Evolutionary conservation across 2,888 invertebrate species (phyloP).

Genomic region (Protophormia terraenovae): DNA sequence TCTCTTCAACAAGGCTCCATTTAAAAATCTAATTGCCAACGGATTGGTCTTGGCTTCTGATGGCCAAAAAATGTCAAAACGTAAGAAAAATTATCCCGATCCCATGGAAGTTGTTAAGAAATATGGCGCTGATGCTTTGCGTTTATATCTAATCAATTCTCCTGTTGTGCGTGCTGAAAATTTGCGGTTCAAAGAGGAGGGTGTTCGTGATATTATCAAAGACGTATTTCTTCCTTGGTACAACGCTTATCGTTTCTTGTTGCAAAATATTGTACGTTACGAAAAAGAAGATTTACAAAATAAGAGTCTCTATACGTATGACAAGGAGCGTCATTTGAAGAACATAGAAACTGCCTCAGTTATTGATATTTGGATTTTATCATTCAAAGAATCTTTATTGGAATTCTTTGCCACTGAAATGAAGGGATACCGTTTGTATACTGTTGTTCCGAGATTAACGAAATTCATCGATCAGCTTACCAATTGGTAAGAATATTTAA

Average conservation of each 20-base stretch:
- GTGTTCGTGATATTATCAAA: conserved; percentile 96
- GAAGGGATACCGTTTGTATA: conserved; percentile 96
- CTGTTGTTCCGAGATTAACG: conserved; percentile 95
- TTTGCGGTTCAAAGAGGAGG: conserved; percentile 97
- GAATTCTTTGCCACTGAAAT: conserved; percentile 95
- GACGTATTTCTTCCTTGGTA: conserved; percentile 99
- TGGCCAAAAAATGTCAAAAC: conserved; percentile 99
- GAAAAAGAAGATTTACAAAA: conserved; percentile 84
- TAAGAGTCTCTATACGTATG: conserved; percentile 83
- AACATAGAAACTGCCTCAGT: conserved; percentile 82
- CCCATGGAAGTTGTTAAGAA: conserved; percentile 94
- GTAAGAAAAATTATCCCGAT: conserved; percentile 99
- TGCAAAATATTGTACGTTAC: conserved; percentile 94
- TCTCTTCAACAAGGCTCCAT: conserved; percentile 97
- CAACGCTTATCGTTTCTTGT: conserved; percentile 94
- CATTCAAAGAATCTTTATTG: conserved; percentile 96
- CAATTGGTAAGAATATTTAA: conserved; percentile 86
- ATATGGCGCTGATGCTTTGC: conserved; percentile 97
- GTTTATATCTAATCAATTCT: conserved; percentile 97
- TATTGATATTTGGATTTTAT: conserved; percentile 98
- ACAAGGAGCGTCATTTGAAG: conserved; percentile 81
- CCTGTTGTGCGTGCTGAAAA: conserved; percentile 99
- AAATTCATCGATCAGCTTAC: conserved; percentile 99
- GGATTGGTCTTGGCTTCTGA: conserved; percentile 97
- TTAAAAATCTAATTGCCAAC: conserved; percentile 98